Base-by-base conservation (phyloP, 1,140 invertebrate species). In the Prorops nasuta region DNA sequence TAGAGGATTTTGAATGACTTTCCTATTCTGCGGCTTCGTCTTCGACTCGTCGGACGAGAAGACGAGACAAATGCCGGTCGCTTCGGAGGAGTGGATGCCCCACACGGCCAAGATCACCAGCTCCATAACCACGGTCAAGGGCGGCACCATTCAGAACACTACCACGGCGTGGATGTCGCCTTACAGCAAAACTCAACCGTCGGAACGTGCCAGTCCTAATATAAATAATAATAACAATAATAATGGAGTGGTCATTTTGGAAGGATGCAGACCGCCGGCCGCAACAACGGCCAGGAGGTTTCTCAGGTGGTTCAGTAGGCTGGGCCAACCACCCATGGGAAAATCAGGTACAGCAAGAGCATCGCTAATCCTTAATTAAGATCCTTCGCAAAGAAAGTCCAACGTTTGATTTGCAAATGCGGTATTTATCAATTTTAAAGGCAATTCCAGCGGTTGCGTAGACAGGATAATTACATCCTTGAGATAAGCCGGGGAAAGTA, bases 21-120 rank as follows among this genome's bases (percentile, higher is more conserved):
- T 74, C 61, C 61, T 71, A 62, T 71, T 74, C 38, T 71, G 71
- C 47, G 70, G 71, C 44, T 69, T 74, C 45, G 63, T 72, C 58
- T 72, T 74, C 58, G 60, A 71, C 66, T 74, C 66, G 67, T 59
- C 64, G 20, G 70, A 68, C 65, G 62, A 67, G 59, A 72, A 64
- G 65, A 58, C 68, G 66, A 71, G 41, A 62, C 57, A 67, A 58
- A 74, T 74, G 72, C 72, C 71, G 24, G 71, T 73, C 39, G 69
- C 62, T 9, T 71, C 72, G 53, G 64, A 74, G 49, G 64, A 63
- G 47, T 74, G 71, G 70, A 49, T 65, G 21, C 54, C 62, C 22
- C 68, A 74, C 56, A 64, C 68, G 56, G 58, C 66, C 24, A 62
- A 60, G 32, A 71, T 70, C 49, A 66, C 60, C 28, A 73, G 64